Evolutionary conservation across 2,113 vertebrate species (phyloP).

Genomic region (Notothenia coriiceps): DNA sequence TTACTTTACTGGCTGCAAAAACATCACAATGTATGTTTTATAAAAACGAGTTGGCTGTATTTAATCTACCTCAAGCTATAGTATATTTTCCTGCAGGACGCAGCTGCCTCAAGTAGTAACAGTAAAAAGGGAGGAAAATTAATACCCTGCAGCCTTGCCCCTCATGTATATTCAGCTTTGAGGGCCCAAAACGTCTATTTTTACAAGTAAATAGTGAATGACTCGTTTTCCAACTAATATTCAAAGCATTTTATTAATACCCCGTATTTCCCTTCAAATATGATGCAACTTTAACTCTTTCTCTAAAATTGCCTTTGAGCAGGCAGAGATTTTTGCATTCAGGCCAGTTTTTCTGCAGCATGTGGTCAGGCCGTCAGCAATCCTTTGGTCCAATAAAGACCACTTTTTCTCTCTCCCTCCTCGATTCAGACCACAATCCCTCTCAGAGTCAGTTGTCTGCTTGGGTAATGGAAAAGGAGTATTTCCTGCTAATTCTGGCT

Average conservation of each 20-base stretch:
- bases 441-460: constrained; percentile 78
- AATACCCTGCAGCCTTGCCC: constrained; percentile 32
- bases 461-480: constrained; percentile 78
- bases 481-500: constrained; percentile 66
- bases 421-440: constrained; percentile 76
- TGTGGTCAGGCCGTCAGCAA: constrained; percentile 78
- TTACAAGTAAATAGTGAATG: constrained; percentile 43
- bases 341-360: constrained; percentile 54
- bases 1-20: too few species aligned
- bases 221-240: constrained; percentile 36
- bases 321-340: constrained; percentile 36
- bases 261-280: constrained; percentile 24
- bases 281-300: constrained; percentile 61
- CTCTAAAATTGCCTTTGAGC: constrained; percentile 53
- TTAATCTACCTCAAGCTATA: constrained; percentile 23
- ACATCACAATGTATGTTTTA: background rate
- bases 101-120: constrained; percentile 35
- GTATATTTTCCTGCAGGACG: constrained; percentile 45
- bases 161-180: constrained; percentile 22
- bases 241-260: constrained; percentile 26
- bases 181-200: constrained; percentile 17
- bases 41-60: constrained; percentile 20
- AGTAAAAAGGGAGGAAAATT: constrained; percentile 36
- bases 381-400: constrained; percentile 73
- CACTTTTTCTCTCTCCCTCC: constrained; percentile 44